phyloP scores from a whole-genome alignment of 2,797 vertebrate species.

The Synaphobranchus kaupii region DNA sequence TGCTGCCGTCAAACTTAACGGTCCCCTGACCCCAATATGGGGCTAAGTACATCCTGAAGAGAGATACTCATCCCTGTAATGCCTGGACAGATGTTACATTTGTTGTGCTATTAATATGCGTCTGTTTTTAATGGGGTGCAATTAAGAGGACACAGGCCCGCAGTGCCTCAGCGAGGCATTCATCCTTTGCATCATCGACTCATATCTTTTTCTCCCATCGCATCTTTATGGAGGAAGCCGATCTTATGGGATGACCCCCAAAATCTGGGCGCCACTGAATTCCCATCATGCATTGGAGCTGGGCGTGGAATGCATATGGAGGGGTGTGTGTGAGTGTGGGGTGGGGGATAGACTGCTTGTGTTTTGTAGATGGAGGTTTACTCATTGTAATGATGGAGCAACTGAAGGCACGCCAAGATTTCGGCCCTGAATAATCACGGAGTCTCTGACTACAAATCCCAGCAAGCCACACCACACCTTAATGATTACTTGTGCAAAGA shows the following conservation, averaged over 20 bases:
- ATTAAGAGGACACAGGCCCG: background rate
- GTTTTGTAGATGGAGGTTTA: background rate
- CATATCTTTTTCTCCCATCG: background rate
- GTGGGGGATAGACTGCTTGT: background rate
- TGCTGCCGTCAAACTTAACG: background rate
- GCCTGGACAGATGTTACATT: background rate
- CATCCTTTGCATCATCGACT: background rate
- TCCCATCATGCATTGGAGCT: background rate
- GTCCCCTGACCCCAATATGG: background rate
- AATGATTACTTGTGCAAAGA: too few relatives aligned
- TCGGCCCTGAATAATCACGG: too few relatives aligned
- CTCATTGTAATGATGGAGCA: background rate
- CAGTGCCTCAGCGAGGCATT: background rate
- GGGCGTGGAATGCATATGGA: background rate
- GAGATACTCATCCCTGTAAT: constrained; percentile 3
- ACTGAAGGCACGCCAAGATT: background rate
- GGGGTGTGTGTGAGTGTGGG: background rate
- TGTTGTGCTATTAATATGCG: constrained; percentile 10
- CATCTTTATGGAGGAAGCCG: background rate
- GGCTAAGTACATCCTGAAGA: background rate
- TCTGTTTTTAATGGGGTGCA: background rate
- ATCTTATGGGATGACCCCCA: background rate
- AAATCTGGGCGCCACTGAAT: background rate
- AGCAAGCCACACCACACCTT: too few relatives aligned
- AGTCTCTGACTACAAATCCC: too few relatives aligned